A percentile compares a stretch with the other conserved stretches of the same genome.
These are phyloP conservation scores for Dasyprocta punctata DNA, from an alignment of 2,113 vertebrate genomes.

Conservation along the genomic window DNA sequence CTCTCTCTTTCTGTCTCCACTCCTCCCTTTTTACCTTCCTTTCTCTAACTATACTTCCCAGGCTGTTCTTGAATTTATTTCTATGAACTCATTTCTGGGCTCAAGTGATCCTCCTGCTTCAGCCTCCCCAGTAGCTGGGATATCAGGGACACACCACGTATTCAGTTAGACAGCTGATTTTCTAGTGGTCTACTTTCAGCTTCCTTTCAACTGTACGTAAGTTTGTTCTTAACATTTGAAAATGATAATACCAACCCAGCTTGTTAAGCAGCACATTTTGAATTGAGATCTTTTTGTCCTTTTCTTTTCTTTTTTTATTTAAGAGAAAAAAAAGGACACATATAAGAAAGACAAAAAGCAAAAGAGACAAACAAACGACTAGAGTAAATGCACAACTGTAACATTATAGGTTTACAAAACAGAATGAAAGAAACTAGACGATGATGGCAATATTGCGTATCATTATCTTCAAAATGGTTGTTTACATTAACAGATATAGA, in stretches of 20 bases:
- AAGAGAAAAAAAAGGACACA: too few relatives aligned
- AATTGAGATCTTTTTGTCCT: background rate
- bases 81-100: background rate
- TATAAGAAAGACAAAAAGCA: too few relatives aligned
- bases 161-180: background rate
- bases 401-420: too few relatives aligned
- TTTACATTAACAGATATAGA: too few relatives aligned
- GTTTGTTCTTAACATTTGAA: background rate
- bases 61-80: background rate
- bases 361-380: too few relatives aligned
- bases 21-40: too few relatives aligned
- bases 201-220: background rate
- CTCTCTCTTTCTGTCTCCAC: background rate
- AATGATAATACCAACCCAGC: background rate
- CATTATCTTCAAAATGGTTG: too few relatives aligned
- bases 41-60: background rate
- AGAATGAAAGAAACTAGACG: too few relatives aligned
- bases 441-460: too few relatives aligned
- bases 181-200: background rate
- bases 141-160: background rate
- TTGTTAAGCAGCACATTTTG: background rate
- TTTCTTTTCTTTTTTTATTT: too few relatives aligned
- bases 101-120: background rate
- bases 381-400: too few relatives aligned
- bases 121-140: background rate